Evolutionary conservation across 2,888 invertebrate species (phyloP).

Genomic region (Dynastes tityus): DNA sequence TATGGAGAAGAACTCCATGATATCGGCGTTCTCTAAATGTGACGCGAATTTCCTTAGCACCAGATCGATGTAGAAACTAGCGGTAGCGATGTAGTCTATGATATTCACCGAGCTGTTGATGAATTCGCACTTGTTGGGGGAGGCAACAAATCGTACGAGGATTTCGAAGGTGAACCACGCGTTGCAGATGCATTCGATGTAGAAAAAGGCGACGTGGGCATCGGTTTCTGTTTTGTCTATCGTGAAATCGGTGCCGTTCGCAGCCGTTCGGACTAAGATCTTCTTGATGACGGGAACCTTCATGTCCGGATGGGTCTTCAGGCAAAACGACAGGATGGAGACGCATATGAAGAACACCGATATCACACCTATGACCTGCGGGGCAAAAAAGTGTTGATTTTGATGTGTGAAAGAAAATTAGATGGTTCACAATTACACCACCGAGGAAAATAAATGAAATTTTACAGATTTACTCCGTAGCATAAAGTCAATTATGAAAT

Average conservation of each 20-base stretch:
- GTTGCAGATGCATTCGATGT: conserved; percentile 98
- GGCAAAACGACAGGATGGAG: conserved; percentile 98
- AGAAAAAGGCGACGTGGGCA: conserved; percentile 97
- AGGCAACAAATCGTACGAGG: conserved; percentile 86
- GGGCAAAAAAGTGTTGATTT: neutral
- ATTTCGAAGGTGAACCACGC: conserved; percentile 99
- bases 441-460: too few species aligned
- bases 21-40: conserved; percentile 94
- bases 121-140: conserved; percentile 95
- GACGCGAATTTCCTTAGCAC: conserved; percentile 91
- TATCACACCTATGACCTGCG: conserved; percentile 97
- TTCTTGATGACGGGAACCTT: conserved; percentile 91
- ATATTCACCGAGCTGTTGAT: conserved; percentile 96
- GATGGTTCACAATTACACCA: too few species aligned
- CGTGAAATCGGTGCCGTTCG: conserved; percentile 85
- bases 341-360: conserved; percentile 99
- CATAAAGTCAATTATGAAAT: too few species aligned
- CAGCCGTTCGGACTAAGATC: conserved; percentile 83
- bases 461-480: too few species aligned
- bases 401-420: neutral
- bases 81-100: conserved; percentile 98
- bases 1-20: conserved; percentile 97
- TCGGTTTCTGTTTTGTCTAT: conserved; percentile 94
- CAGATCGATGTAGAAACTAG: conserved; percentile 98
- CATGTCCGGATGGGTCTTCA: conserved; percentile 99